phyloP scores from a whole-genome alignment of 2,797 vertebrate genomes.

The Myioborus melanocephalus region DNA sequence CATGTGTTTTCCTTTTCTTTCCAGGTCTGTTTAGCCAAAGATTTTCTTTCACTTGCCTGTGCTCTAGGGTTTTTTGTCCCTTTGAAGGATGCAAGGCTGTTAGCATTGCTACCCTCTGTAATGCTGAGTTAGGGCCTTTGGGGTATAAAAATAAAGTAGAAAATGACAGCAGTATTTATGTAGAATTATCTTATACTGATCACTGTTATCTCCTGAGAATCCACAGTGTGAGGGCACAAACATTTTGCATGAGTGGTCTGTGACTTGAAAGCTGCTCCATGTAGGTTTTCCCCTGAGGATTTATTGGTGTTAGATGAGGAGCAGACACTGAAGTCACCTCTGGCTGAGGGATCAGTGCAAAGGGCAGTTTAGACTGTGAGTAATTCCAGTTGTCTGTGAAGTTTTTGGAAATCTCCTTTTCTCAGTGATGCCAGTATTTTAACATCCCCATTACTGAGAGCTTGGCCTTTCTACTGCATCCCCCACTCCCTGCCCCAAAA shows the following conservation, averaged over 20 bases:
- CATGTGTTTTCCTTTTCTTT: neutral
- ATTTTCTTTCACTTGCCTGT: neutral
- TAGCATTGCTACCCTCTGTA: neutral
- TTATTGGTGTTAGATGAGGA: neutral
- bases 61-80: neutral
- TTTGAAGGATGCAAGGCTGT: neutral
- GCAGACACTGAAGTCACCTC: neutral
- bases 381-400: neutral
- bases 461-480: neutral
- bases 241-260: neutral
- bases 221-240: neutral
- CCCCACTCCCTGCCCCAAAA: neutral
- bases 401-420: neutral
- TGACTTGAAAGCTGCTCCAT: neutral
- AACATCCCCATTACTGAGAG: neutral
- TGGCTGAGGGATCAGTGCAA: neutral
- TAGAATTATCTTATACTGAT: neutral
- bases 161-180: neutral
- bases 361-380: neutral
- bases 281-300: neutral
- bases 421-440: neutral
- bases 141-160: neutral
- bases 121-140: neutral
- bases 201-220: neutral
- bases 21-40: neutral